Evolutionary conservation across 2,888 invertebrate genomes (phyloP), one percentile per base, ranked within the genome.

Genomic region (Drosophila multiciliata): DNA sequence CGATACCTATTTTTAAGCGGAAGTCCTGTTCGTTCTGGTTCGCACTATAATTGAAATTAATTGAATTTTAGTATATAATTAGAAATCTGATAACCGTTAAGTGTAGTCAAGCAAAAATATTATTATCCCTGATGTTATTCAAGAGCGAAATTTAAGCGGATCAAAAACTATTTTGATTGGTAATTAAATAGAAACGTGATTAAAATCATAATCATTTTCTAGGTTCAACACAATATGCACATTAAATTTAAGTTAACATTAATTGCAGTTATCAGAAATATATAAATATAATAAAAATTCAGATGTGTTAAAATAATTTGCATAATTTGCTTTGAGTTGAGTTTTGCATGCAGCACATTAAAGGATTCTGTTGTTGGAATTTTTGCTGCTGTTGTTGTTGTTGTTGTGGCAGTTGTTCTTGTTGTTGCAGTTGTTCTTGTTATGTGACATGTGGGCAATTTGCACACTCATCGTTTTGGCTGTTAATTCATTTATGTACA

Each of bases 401-500:
- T 5, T 26, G 45, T 17, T 40, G 38, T 26, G 48, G 48, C 52
- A 48, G 69, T 32, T 38, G 65, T 58, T 62, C 50, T 60, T 59
- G 65, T 40, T 40, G 45, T 26, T 50, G 48, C 52, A 52, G 71
- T 33, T 38, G 65, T 58, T 62, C 50, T 60, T 59, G 65, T 40
- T 50, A 49, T n/a, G 72, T 73, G 83, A 83, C 83, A 80, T 66
- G 80, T 66, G 61, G 52, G 54, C 66, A 83, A 81, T 81, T 73
- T 80, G 75, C 69, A 59, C 63, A 59, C 68, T 76, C 73, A 66
- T 69, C 77, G 69, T 58, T 64, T 72, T 63, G 60, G 60, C 65
- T 75, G 75, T 66, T 80, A 71, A 86, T 86, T 75, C 81, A 78
- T 83, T 83, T 78, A 78, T 69, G 73, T 64, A 55, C 26, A 62